These are phyloP conservation scores for Pelvicachromis taeniatus DNA, from an alignment of 2,113 vertebrate species.

Conservation along the genomic window DNA sequence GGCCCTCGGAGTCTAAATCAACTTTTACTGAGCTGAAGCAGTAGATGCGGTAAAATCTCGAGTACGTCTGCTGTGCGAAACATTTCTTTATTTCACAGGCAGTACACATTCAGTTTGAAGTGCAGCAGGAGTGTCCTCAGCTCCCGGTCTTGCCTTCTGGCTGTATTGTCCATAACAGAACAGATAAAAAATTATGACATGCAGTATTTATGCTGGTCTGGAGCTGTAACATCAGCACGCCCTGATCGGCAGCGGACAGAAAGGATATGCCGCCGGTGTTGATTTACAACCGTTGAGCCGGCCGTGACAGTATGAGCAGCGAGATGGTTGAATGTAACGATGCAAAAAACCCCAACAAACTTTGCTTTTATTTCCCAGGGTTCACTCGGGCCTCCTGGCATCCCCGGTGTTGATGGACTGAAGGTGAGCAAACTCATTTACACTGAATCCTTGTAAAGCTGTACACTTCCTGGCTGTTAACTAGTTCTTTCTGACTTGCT, in stretches of 20 bases:
- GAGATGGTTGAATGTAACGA: neutral
- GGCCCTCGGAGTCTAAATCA: slow-evolving; percentile 11
- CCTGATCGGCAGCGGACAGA: neutral
- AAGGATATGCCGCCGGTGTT: neutral
- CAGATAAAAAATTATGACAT: slow-evolving; percentile 19
- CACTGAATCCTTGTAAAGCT: neutral
- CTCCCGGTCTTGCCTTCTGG: neutral
- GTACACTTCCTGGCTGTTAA: neutral
- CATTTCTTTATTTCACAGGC: neutral
- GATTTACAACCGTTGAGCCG: neutral
- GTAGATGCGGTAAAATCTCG: neutral
- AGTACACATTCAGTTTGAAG: neutral
- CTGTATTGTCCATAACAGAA: neutral
- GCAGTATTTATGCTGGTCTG: slow-evolving; percentile 21
- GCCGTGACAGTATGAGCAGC: neutral
- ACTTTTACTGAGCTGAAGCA: neutral
- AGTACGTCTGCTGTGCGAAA: neutral
- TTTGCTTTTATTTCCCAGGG: slow-evolving; percentile 74
- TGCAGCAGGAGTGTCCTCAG: neutral
- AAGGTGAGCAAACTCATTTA: slow-evolving; percentile 78
- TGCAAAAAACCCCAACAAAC: neutral
- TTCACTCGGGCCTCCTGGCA: slow-evolving; percentile 80
- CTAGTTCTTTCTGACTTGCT: neutral
- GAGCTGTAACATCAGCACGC: neutral
- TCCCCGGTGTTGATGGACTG: slow-evolving; percentile 84